Base-by-base conservation (phyloP, 2,113 vertebrate genomes). In the Gallinago media region DNA sequence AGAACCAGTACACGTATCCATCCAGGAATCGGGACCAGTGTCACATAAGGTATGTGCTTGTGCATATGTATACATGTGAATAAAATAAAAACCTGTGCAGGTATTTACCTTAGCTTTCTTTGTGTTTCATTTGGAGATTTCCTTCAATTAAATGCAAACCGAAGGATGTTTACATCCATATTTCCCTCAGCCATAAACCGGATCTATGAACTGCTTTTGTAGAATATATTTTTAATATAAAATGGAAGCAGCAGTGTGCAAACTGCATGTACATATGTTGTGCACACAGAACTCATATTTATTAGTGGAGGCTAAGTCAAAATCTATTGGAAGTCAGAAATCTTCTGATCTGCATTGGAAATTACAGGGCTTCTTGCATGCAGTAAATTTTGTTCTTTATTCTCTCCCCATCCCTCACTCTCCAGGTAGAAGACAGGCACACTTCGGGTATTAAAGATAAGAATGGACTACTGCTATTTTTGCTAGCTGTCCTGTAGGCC, bases 21-120 rank as follows among this genome's bases (percentile, higher is more conserved):
- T 98, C 92, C 97, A 98, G 76, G 98, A 98, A 92, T 97, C 96
- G 0, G 96, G 84, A 96, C 27, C 74, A 59, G 81, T 55, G 42
- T 62, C 88, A 34, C 29, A 68, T 66, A 93, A 91, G 98, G 98
- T 98, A 97, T 42, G 85, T 92, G 40, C n/a, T 72, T 85, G 23
- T 68, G 47, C 47, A 5, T n/a, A 50, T 19, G 9, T 78, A 31
- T 73, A 16, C 46, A 11, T 88, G 34, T 63, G 88, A 92, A 50
- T 63, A 7, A 4, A 72, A 52, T 32, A 21, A 63, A 85, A 75
- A 49, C 23, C 3, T 59, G 32, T 44, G 19, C n/a, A 34, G 40
- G 7, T 67, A 20, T 44, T 72, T 55, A 38, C 40, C 23, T 78
- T 55, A 5, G 18, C 38, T 78, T 73, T 58, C 54, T 87, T 83